Evolutionary conservation across 2,888 invertebrate species (phyloP).

Genomic region (Coleophora flavipennella): DNA sequence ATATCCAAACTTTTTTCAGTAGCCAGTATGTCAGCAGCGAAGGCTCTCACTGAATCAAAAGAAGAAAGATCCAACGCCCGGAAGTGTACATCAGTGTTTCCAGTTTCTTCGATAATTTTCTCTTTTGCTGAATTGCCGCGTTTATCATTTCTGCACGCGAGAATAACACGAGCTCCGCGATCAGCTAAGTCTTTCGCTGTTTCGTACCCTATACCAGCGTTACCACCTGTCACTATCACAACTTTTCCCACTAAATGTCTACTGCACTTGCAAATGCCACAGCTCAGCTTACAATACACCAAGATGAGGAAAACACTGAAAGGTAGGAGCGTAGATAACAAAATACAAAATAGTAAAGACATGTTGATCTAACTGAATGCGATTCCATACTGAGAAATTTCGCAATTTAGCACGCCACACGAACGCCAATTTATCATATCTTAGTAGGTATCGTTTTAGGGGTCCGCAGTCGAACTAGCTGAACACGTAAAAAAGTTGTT

Average conservation of each 20-base stretch:
- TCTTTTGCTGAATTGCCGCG: conserved; percentile 72
- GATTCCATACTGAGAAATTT: no score
- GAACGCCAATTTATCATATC: no score
- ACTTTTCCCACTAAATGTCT: conserved; percentile 81
- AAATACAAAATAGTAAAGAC: no score
- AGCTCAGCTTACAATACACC: conserved; percentile 17
- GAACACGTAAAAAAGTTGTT: no score
- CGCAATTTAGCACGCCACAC: no score
- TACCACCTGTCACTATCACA: conserved; percentile 87
- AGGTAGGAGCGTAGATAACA: no score
- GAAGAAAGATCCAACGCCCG: conserved; percentile 64
- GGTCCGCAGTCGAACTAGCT: no score
- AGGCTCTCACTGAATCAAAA: conserved; percentile 67
- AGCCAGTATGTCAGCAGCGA: conserved; percentile 70
- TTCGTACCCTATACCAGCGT: conserved; percentile 84
- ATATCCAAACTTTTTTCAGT: conserved; percentile 69
- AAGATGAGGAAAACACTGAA: background rate
- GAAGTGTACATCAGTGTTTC: conserved; percentile 41
- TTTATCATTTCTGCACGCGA: conserved; percentile 83
- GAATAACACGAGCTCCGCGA: conserved; percentile 81
- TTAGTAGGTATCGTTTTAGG: no score
- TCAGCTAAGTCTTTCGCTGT: conserved; percentile 80
- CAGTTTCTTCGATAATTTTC: conserved; percentile 30
- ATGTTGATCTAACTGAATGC: no score
- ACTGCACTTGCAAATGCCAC: conserved; percentile 36